Base-by-base conservation (phyloP, 2,113 vertebrate species). In the Nyctereutes procyonoides region DNA sequence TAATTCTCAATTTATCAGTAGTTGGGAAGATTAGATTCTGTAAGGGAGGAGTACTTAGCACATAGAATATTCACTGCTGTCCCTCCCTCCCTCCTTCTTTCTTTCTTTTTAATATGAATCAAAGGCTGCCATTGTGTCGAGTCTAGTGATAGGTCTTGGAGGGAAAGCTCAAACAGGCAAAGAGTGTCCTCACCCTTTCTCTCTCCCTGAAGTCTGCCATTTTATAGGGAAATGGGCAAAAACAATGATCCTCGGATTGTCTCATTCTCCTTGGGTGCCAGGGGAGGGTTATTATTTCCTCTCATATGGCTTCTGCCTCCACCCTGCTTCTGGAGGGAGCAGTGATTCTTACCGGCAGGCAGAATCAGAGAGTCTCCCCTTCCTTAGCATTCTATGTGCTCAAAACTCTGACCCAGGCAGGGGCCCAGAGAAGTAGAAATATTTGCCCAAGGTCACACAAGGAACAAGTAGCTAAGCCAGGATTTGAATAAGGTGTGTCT, bases 21-120 rank as follows among this genome's bases (percentile, higher is more conserved):
- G 67, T 53, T 55, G 24, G 51, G n/a, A 84, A 93, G 69, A 60
- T 73, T 8, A 48, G 86, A 55, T 84, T 56, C 86, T 69, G 26
- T 55, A 16, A 88, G 58, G 20, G 20, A 85, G 28, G 51, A 15
- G 17, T 14, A 9, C 48, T 90, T 24, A 67, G 71, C 67, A 58
- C 5, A 2, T 2, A 11, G 53, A n/a, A 28, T 60, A 16, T n/a
- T 43, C 56, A 4, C 11, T 1, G 7, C 38, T 0, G 3, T 43
- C 4, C 20, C 19, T 88, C 10, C 7, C 5, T 73, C 9, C 20
- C 53, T 60, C 38, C 60, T 0, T n/a, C 38, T 17, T 53, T 16
- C 38, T 48, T 43, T 76, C 38, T 88, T 71, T 48, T 16, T 20
- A 71, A 5, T 81, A 24, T 43, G 38, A 30, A 43, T 38, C n/a